Evolutionary conservation across 2,797 vertebrate genomes (phyloP).

Genomic region (Cottoperca gobio): DNA sequence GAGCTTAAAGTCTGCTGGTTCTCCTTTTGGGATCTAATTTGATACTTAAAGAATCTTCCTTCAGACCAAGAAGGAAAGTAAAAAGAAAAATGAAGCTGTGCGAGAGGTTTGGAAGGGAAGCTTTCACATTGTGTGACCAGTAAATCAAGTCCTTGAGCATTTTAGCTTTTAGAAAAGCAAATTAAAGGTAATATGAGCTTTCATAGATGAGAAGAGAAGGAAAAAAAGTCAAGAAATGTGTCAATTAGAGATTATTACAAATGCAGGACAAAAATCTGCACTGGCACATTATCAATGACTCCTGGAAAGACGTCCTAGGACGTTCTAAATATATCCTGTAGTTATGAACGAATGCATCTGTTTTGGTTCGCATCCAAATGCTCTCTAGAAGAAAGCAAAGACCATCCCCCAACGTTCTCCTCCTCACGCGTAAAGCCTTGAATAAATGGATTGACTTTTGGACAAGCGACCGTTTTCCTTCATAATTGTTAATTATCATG

Average conservation of each 20-base stretch:
- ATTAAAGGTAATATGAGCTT: not conserved
- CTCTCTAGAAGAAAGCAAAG: slow-evolving; percentile 31
- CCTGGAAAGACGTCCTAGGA: slow-evolving; percentile 34
- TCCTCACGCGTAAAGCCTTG: slow-evolving; percentile 29
- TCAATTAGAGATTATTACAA: not conserved
- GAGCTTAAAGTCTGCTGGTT: slow-evolving; percentile 4
- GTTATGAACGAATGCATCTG: slow-evolving; percentile 39
- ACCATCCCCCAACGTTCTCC: slow-evolving; percentile 34
- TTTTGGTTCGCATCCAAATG: slow-evolving; percentile 64
- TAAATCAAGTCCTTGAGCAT: accelerated
- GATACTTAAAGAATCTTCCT: not conserved
- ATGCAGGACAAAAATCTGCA: not conserved
- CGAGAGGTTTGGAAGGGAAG: not conserved
- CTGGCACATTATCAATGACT: slow-evolving; percentile 20
- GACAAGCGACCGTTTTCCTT: slow-evolving; percentile 70
- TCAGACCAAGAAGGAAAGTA: not conserved
- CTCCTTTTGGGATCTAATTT: slow-evolving; percentile 18
- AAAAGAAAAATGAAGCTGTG: not conserved
- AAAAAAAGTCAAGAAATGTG: not conserved
- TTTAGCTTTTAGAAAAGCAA: too few species aligned
- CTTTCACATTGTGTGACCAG: not conserved
- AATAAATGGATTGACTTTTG: slow-evolving; percentile 82
- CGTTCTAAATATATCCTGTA: slow-evolving; percentile 56
- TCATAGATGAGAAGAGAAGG: not conserved
- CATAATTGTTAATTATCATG: slow-evolving; percentile 85